Evolutionary conservation across 2,888 invertebrate genomes (phyloP), one percentile per base, ranked within the genome.

Genomic region (Hirtodrosophila confusa): DNA sequence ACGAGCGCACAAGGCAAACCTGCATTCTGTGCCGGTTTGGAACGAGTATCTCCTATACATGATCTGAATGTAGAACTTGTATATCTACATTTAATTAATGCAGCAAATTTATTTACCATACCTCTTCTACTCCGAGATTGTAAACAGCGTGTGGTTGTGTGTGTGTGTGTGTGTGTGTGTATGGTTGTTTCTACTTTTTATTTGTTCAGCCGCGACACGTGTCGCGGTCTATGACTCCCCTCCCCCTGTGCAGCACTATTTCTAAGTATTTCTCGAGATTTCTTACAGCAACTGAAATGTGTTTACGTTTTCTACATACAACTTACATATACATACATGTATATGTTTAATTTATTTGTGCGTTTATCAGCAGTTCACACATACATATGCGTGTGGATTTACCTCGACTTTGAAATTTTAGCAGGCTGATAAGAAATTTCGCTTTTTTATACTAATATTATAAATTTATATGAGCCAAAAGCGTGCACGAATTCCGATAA

Each of bases 321-420:
- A n/a, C 12, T 9, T 44, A 11, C 7, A 39, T 39, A 33, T 33
- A 27, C 4, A 11, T 31, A 8, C 12, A 10, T 6, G 23, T 37
- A 11, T 17, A 35, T 9, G 17, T 17, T 17, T 37, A 11, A 35
- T 27, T 27, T 9, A n/a, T 24, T 47, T 27, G 23, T 40, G 24
- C 9, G 24, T 43, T 70, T 44, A 64, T 64, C 55, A 50, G 49
- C 39, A 9, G 12, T 23, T 12, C 36, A 27, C 29, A 31, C 17
- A 17, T 17, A 17, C 17, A 17, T 17, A 17, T 17, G 17, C 17
- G 17, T 45, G 23, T 64, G 17, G 35, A 44, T 41, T 83, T 63
- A 61, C 75, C 72, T 86, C 78, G 75, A 78, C 80, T 84, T 77
- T 86, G 41, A 68, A 69, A 72, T 72, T 74, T 65, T 58, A 45